A percentile compares a stretch with the other conserved stretches of the same genome.
Conservation (phyloP, 2,888 invertebrate genomes). For the Cryptops parisi region DNA sequence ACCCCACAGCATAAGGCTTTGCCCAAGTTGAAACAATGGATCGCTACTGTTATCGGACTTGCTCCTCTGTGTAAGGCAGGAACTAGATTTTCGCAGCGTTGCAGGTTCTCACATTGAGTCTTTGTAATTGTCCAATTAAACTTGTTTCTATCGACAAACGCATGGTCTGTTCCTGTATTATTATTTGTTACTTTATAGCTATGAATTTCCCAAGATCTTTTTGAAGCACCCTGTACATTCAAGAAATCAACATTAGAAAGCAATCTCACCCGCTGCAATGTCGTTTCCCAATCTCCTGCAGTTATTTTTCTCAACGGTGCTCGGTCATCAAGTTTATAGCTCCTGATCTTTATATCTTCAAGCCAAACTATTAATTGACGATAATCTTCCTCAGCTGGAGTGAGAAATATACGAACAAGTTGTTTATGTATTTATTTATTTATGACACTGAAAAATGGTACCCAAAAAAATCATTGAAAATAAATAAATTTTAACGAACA, state of each 20-base stretch:
- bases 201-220: background rate
- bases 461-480: too few relatives aligned
- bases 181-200: background rate
- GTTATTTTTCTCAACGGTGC: conserved; percentile 52
- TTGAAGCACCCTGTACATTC: background rate
- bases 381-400: conserved; percentile 61
- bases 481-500: conserved; percentile 36
- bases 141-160: too few relatives aligned
- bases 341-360: conserved; percentile 83
- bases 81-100: too few relatives aligned
- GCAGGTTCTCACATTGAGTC: too few relatives aligned
- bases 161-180: too few relatives aligned
- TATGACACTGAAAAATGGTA: too few relatives aligned
- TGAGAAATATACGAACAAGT: background rate
- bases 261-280: conserved; percentile 40
- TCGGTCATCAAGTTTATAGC: conserved; percentile 68
- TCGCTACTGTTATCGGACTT: too few relatives aligned
- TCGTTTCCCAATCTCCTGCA: conserved; percentile 50
- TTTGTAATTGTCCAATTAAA: too few relatives aligned
- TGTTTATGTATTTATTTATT: too few relatives aligned
- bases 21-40: too few relatives aligned
- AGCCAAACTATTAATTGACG: conserved; percentile 73
- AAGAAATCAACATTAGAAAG: background rate
- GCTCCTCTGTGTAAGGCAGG: too few relatives aligned
- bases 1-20: too few relatives aligned